phyloP scores from a whole-genome alignment of 2,113 vertebrate species.

The Pollachius pollachius region DNA sequence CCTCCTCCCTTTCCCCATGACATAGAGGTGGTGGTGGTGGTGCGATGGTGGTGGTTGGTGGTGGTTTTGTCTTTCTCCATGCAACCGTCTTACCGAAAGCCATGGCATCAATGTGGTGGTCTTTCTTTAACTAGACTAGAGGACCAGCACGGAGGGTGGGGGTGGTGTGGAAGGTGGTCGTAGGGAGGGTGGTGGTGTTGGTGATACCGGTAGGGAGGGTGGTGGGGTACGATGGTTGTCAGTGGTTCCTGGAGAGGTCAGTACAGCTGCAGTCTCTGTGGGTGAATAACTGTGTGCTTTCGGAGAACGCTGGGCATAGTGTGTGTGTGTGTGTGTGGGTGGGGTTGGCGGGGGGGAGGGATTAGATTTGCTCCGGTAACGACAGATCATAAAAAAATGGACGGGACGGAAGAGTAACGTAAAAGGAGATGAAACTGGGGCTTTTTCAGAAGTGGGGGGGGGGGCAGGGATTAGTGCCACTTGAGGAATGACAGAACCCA shows the following conservation, averaged over 20 bases:
- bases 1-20: too few relatives aligned
- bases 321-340: not conserved
- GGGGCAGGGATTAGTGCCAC: constrained; percentile 47
- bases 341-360: constrained; percentile 21
- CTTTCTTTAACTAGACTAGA: too few relatives aligned
- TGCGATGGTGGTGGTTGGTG: too few relatives aligned
- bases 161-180: not conserved
- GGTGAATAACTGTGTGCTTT: too few relatives aligned
- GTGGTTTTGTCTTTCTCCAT: too few relatives aligned
- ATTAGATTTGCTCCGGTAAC: constrained; percentile 76
- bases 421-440: constrained; percentile 57
- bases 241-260: constrained; percentile 19
- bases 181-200: too few relatives aligned
- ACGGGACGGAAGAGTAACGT: constrained; percentile 50
- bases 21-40: too few relatives aligned
- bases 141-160: too few relatives aligned
- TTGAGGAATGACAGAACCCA: constrained; percentile 26
- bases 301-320: not conserved
- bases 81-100: not conserved
- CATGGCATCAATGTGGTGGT: not conserved
- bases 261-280: constrained; percentile 31
- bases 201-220: not conserved
- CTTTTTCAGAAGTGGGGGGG: constrained; percentile 16
- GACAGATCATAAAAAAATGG: constrained; percentile 73
- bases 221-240: not conserved